phyloP scores from a whole-genome alignment of 2,113 vertebrate genomes.

The Nanorana parkeri region DNA sequence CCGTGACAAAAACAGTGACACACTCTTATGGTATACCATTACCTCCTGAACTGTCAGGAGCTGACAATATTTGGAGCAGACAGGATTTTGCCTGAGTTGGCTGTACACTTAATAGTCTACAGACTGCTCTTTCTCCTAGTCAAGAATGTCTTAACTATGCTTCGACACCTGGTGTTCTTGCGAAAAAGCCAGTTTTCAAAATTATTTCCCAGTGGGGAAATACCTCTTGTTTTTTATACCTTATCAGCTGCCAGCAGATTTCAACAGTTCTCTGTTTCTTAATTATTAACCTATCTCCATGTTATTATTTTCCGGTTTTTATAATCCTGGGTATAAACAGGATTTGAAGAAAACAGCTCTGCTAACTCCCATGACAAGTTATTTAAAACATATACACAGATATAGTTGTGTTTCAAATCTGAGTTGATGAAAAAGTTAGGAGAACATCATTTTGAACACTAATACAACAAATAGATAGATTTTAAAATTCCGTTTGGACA shows the following conservation, averaged over 20 bases:
- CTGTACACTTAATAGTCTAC: slow-evolving; percentile 53
- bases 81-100: slow-evolving; percentile 45
- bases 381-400: slow-evolving; percentile 41
- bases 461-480: neutral
- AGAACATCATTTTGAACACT: slow-evolving; percentile 37
- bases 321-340: slow-evolving; percentile 58
- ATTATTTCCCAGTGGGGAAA: slow-evolving; percentile 61
- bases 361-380: slow-evolving; percentile 47
- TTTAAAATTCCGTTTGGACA: neutral
- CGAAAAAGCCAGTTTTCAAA: slow-evolving; percentile 65
- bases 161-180: slow-evolving; percentile 71
- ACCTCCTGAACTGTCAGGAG: slow-evolving; percentile 28
- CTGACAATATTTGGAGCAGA: slow-evolving; percentile 51
- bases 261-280: slow-evolving; percentile 68
- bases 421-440: slow-evolving; percentile 44
- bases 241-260: slow-evolving; percentile 69
- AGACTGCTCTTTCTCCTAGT: slow-evolving; percentile 55
- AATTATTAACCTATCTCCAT: slow-evolving; percentile 71
- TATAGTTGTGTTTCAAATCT: slow-evolving; percentile 21
- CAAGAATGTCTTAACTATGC: slow-evolving; percentile 57
- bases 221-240: slow-evolving; percentile 59
- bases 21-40: slow-evolving; percentile 16
- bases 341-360: slow-evolving; percentile 53
- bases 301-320: slow-evolving; percentile 66
- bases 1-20: slow-evolving; percentile 17